Evolutionary conservation across 2,888 invertebrate genomes (phyloP).

Genomic region (Pachycephus smyrnensis): DNA sequence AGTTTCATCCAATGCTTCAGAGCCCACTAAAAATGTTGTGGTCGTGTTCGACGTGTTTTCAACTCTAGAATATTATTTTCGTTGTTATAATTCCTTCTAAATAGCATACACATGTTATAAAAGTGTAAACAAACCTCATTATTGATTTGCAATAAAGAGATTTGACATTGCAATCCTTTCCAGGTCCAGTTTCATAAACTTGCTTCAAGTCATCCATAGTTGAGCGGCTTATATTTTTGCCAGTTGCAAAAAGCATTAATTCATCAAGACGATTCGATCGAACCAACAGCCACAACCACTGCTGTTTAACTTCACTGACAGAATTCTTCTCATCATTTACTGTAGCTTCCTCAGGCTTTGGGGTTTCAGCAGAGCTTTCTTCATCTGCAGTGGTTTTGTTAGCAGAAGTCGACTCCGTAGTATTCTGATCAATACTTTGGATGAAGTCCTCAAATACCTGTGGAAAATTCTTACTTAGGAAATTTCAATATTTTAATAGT

Average conservation of each 20-base stretch:
- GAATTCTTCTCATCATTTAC: slow-evolving; percentile 21
- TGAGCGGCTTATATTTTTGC: slow-evolving; percentile 52
- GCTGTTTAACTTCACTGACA: slow-evolving; percentile 33
- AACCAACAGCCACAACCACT: slow-evolving; percentile 60
- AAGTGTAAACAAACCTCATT: slow-evolving; percentile 49
- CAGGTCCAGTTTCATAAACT: slow-evolving; percentile 55
- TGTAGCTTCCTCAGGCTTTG: slow-evolving; percentile 25
- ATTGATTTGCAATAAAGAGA: slow-evolving; percentile 63
- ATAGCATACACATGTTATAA: not conserved
- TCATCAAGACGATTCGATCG: slow-evolving; percentile 60
- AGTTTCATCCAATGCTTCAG: slow-evolving; percentile 60
- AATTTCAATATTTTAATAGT: not conserved
- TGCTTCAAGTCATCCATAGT: slow-evolving; percentile 60
- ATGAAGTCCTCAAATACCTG: slow-evolving; percentile 64
- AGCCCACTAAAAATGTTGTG: slow-evolving; percentile 59
- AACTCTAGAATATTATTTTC: not conserved
- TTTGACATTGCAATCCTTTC: slow-evolving; percentile 62
- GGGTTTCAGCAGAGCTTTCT: slow-evolving; percentile 18
- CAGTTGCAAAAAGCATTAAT: slow-evolving; percentile 62
- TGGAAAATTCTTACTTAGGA: slow-evolving; percentile 20
- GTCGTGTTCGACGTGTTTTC: slow-evolving; percentile 45
- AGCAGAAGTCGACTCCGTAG: not conserved
- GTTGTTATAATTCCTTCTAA: not conserved
- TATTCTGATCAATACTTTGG: slow-evolving; percentile 44
- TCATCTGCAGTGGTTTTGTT: slow-evolving; percentile 29